Percentiles rank a stretch among this genome's conserved stretches.
phyloP scores from a whole-genome alignment of 2,113 vertebrate genomes.

The Aphyosemion australe region DNA sequence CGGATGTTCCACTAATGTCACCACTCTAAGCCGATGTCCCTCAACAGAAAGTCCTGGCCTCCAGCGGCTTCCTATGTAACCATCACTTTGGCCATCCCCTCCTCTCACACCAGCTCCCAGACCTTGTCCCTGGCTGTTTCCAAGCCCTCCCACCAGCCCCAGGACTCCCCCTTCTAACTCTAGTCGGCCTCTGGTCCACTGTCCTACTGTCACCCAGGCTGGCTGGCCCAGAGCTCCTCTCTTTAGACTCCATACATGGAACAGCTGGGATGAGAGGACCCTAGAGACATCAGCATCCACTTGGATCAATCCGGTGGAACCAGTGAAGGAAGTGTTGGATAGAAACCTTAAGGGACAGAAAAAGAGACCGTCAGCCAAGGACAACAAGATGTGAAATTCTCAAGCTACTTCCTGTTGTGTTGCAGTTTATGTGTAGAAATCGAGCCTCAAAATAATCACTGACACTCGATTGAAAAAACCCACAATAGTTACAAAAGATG shows the following conservation, averaged over 20 bases:
- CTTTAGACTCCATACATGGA: slow-evolving; percentile 96
- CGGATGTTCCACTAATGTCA: slow-evolving; percentile 93
- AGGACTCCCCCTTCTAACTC: slow-evolving; percentile 87
- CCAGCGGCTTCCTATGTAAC: slow-evolving; percentile 65
- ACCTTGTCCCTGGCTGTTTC: slow-evolving; percentile 87
- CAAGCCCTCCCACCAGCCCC: slow-evolving; percentile 83
- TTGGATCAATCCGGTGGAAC: slow-evolving; percentile 88
- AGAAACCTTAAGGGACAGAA: slow-evolving; percentile 83
- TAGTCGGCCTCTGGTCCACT: slow-evolving; percentile 88
- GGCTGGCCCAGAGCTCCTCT: slow-evolving; percentile 91
- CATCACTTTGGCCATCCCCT: slow-evolving; percentile 63
- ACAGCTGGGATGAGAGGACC: slow-evolving; percentile 89
- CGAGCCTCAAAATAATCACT: neutral
- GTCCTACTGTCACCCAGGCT: slow-evolving; percentile 92
- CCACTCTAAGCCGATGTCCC: slow-evolving; percentile 86
- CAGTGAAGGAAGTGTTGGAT: slow-evolving; percentile 91
- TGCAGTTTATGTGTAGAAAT: slow-evolving; percentile 14
- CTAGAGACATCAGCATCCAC: slow-evolving; percentile 85
- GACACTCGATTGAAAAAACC: neutral
- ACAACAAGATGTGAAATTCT: neutral
- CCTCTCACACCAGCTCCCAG: slow-evolving; percentile 83
- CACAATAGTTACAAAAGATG: slow-evolving; percentile 18
- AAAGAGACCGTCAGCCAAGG: slow-evolving; percentile 17
- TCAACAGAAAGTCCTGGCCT: slow-evolving; percentile 71
- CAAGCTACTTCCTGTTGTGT: neutral